Base-by-base conservation (phyloP, 2,113 vertebrate genomes). In the Diadophis punctatus region DNA sequence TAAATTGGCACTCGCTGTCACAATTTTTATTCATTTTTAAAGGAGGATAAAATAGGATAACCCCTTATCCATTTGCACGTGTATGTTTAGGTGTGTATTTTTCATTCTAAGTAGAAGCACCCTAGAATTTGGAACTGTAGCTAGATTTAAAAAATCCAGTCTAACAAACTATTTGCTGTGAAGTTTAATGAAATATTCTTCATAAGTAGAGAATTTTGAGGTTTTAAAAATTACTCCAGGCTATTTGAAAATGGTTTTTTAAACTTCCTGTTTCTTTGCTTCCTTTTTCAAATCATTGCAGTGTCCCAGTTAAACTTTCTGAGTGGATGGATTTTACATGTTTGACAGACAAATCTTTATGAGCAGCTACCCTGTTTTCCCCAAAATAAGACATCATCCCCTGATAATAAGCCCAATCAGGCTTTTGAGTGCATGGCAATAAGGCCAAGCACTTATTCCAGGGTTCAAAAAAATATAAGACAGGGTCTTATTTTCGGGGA, bases 1-100 rank as follows among this genome's bases (percentile, higher is more conserved):
- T 96, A 94, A 95, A 95, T 56, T 94, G 94, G 95, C 94, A 96
- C 30, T 94, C 91, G 88, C 87, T 88, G 18, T 30, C 56, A 30
- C 1, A 55, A 91, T 95, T 93, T 30, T 90, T 49, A 87, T 49
- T 48, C 55, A 88, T 93, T 88, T 94, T 92, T 86, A 91, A 49
- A 95, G 89, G 43, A 68, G 80, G 85, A 93, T 94, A 91, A 92
- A 43, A 91, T 27, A 92, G 90, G 87, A 46, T 43, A 22, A 80
- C 3, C 7, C 68, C 18, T 39, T 80, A 80, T 22, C 34, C 74
- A 80, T 43, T 43, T 80, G 8, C 8, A 80, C 1, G 3, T 80
- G 18, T 43, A 43, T 80, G 34, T 80, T 27, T 84, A 39, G 80
- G 84, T n/a, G 86, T 93, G 95, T 12, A 55, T 34, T 55, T 89